Base-by-base conservation (phyloP, 1,140 invertebrate genomes). In the Bombus vancouverensis region DNA sequence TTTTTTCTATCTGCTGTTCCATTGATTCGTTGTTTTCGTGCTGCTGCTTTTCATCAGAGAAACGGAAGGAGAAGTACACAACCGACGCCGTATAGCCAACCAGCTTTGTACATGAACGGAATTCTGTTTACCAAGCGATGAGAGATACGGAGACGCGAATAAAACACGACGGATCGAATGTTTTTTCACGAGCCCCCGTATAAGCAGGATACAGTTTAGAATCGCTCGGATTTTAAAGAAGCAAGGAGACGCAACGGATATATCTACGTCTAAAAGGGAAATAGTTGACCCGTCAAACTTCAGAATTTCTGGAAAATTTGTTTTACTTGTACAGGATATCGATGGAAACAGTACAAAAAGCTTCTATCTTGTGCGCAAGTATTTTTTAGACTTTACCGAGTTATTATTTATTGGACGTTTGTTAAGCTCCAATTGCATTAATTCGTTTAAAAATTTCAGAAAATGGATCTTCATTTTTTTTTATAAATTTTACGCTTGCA, bases 41-140 rank as follows among this genome's bases (percentile, higher is more conserved):
- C 47, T 53, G 47, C 6, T 6, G 47, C 6, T 53, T 53, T 53
- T 53, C 47, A 53, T 8, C 18, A 53, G 47, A 78, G 66, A 62
- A 77, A 34, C 32, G n/a, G 34, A 65, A 25, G 81, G 18, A 75
- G 32, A 28, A 39, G 2, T 2, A 44, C 25, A 39, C 2, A 22
- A 15, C 32, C n/a, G 18, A 53, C 18, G 47, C 6, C 47, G 18
- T 1, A 53, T 22, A 53, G 6, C 47, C 57, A 32, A 42, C 25
- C 28, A 59, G 71, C 25, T 73, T 66, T 75, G 42, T 66, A 28
- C 39, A 32, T 47, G 47, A 75, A 74, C 81, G 18, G 47, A 53
- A 74, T 74, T 82, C 71, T 81, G 71, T 82, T 82, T 82, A 25
- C 81, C 73, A 59, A 82, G 32, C 81, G 34, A 72, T 8, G 28